Percentiles rank a stretch among this genome's conserved stretches.
These are phyloP conservation scores for Antheraea yamamai DNA, from an alignment of 2,888 invertebrate species.

Conservation along the genomic window DNA sequence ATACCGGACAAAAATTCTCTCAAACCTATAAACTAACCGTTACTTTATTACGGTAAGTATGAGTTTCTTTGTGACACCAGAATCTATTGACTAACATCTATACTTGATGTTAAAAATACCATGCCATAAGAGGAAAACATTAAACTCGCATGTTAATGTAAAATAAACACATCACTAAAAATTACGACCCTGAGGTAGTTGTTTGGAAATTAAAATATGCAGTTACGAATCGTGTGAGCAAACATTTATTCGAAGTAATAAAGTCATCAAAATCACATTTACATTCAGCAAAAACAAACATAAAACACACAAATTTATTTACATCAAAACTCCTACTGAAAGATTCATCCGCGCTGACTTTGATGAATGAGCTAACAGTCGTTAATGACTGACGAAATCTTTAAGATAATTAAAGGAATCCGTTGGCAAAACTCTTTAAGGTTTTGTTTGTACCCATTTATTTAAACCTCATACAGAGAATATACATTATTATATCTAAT, in stretches of 20 bases:
- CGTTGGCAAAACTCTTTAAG: neutral
- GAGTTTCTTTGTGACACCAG: neutral
- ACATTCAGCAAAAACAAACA: neutral
- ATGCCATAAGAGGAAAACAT: neutral
- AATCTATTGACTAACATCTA: neutral
- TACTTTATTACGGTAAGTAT: neutral
- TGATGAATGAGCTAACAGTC: slow-evolving; percentile 1
- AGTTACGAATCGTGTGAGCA: neutral
- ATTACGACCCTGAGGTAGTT: neutral
- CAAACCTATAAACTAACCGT: neutral
- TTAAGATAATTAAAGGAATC: slow-evolving; percentile 9
- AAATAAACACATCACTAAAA: neutral
- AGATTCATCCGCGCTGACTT: neutral
- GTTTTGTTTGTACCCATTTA: neutral
- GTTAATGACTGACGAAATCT: slow-evolving; percentile 11
- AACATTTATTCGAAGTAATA: neutral
- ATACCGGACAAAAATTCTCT: no score
- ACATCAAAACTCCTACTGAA: slow-evolving; percentile 4
- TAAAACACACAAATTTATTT: slow-evolving; percentile 5
- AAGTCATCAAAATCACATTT: neutral
- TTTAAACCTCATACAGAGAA: neutral
- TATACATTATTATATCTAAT: neutral
- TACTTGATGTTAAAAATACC: neutral
- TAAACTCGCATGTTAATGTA: neutral
- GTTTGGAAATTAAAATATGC: neutral